Percentiles rank a stretch among this genome's conserved stretches.
Evolutionary conservation across 2,113 vertebrate genomes (phyloP).

Genomic region (Solea solea): DNA sequence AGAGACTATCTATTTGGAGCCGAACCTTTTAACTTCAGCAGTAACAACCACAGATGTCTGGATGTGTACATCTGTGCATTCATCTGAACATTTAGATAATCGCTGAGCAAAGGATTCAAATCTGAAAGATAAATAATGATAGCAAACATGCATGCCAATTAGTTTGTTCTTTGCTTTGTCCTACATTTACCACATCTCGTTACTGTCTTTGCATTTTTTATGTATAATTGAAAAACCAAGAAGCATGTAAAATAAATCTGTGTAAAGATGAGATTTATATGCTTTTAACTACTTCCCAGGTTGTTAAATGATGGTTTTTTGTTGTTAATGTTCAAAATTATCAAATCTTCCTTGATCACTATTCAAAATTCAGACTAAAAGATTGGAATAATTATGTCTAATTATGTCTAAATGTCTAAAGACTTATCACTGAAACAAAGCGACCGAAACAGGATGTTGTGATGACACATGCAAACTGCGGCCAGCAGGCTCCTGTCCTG

Average conservation of each 20-base stretch:
- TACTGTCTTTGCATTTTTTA: constrained; percentile 50
- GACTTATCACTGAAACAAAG: no score
- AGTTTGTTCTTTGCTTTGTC: constrained; percentile 66
- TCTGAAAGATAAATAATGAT: constrained; percentile 2
- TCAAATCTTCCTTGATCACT: neutral
- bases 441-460: neutral
- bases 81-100: constrained; percentile 56
- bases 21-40: constrained; percentile 62
- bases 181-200: constrained; percentile 71
- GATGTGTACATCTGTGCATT: constrained; percentile 29
- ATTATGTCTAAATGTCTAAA: neutral
- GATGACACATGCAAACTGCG: no score
- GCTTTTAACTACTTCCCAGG: constrained; percentile 2
- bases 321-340: constrained; percentile 6
- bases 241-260: constrained; percentile 22
- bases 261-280: constrained; percentile 19
- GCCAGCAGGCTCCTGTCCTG: no score
- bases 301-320: constrained; percentile 9
- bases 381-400: constrained; percentile 14
- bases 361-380: neutral
- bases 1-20: constrained; percentile 63
- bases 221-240: constrained; percentile 43
- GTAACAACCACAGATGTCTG: constrained; percentile 37
- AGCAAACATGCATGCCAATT: constrained; percentile 55
- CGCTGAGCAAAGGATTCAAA: constrained; percentile 49